Evolutionary conservation across 2,113 vertebrate genomes (phyloP).

Genomic region (Phocoena phocoena): DNA sequence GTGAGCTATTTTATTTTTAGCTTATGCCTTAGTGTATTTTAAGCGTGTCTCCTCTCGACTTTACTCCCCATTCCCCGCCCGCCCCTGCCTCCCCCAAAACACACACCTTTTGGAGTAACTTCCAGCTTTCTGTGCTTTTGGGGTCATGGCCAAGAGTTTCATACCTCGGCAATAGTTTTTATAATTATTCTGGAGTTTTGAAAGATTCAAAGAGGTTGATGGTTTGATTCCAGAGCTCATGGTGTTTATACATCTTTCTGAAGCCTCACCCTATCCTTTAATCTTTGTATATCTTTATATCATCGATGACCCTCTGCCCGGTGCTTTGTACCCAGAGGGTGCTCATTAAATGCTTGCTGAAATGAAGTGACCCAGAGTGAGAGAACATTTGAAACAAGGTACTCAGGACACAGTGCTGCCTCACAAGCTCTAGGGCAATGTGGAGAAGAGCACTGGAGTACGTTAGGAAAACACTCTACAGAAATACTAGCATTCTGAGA

Average conservation of each 20-base stretch:
- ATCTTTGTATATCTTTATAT: background rate
- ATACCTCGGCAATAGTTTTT: background rate
- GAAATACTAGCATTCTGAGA: background rate
- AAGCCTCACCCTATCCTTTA: background rate
- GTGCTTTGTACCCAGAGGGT: background rate
- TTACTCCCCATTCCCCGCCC: accelerated
- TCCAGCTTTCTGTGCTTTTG: background rate
- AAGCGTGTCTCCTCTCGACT: background rate
- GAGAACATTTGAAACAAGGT: background rate
- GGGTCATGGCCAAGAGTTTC: background rate
- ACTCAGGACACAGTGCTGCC: background rate
- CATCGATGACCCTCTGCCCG: background rate
- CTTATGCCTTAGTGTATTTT: background rate
- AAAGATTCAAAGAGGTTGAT: background rate
- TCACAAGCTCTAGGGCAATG: background rate
- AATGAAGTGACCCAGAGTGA: background rate
- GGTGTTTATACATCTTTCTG: background rate
- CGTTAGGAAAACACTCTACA: background rate
- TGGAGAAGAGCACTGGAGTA: background rate
- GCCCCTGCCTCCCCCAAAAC: too few species aligned
- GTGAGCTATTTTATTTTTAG: background rate
- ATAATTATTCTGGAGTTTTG: background rate
- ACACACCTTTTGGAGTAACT: background rate
- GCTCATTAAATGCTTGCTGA: background rate
- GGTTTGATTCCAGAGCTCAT: background rate